Base-by-base conservation (phyloP, 2,888 invertebrate genomes). In the Meiosimyza decipiens region DNA sequence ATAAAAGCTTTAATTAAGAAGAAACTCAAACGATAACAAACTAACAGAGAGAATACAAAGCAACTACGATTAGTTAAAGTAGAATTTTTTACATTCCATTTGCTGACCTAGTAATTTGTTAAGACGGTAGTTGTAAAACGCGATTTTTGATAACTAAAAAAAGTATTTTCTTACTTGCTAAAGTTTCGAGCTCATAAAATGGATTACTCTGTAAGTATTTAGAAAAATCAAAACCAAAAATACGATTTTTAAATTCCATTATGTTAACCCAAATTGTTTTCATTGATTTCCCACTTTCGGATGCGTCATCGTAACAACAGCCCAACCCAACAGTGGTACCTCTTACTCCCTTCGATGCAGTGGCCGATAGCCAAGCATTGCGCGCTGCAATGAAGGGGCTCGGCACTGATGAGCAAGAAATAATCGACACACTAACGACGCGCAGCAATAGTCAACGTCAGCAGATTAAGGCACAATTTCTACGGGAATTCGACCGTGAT, bases 351-450 rank as follows among this genome's bases (percentile, higher is more conserved):
- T 93, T 93, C 86, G 91, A 91, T 81, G 91, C 91, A 0, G 85
- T 89, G 0, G 90, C 90, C 71, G 93, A 93, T 85, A 92, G 91
- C 0, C 90, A 90, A 40, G 86, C 90, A 0, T 88, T 93, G 28
- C 88, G 93, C 2, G 89, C 87, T 1, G 93, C 93, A 11, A 93
- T 93, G 93, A 92, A 92, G 79, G 93, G 93, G 22, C 89, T 92
- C n/a, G 93, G 93, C 6, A 94, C 94, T 0, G 91, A 94, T 80
- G 94, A 95, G 83, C 89, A 92, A 80, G 89, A 91, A 51, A 93
- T 95, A 78, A 93, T 94, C 51, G 90, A 92, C 71, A 90, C 95
- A 67, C 88, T 95, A 52, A 90, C 92, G 0, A 86, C 89, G 0
- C 89, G 95, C 64, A 90, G 91, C 73, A 94, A 94, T 80, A 82